Evolutionary conservation across 2,113 vertebrate genomes (phyloP).

Genomic region (Eubucco bourcierii): DNA sequence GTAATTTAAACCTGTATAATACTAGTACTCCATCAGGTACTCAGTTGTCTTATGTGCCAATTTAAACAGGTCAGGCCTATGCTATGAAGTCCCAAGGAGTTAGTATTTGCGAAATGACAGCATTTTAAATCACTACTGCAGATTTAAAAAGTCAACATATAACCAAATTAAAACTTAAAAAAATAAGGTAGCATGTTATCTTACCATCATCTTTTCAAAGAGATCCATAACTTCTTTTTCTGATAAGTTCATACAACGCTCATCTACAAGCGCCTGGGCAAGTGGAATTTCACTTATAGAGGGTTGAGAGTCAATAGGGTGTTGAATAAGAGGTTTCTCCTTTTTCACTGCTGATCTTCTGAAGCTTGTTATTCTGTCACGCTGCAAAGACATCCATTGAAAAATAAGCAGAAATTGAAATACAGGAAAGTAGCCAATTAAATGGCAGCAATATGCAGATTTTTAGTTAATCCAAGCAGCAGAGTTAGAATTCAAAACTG

Average conservation of each 20-base stretch:
- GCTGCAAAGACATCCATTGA: conserved; percentile 79
- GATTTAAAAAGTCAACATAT: not conserved
- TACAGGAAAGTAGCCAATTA: not conserved
- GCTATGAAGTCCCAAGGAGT: not conserved
- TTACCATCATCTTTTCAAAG: conserved; percentile 99
- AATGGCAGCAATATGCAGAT: not conserved
- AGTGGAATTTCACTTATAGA: conserved; percentile 84
- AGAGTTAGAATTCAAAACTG: conserved; percentile 57
- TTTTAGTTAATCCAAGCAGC: conserved; percentile 67
- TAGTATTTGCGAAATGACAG: not conserved
- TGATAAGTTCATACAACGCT: conserved; percentile 91
- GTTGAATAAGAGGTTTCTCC: conserved; percentile 94
- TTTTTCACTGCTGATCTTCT: conserved; percentile 89
- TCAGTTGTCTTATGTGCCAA: not conserved
- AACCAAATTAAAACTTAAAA: not conserved
- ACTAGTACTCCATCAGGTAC: not conserved
- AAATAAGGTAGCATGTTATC: not conserved
- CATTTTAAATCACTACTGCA: not conserved
- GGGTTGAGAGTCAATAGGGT: conserved; percentile 88
- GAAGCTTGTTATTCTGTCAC: conserved; percentile 95
- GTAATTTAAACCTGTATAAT: not conserved
- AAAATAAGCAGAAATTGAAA: conserved; percentile 32
- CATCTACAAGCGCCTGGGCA: conserved; percentile 89
- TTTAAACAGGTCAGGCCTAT: not conserved
- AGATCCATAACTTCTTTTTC: conserved; percentile 98